Percentiles rank a stretch among this genome's conserved stretches.
phyloP scores from a whole-genome alignment of 1,140 invertebrate species.

The Laodelphax striatellus region DNA sequence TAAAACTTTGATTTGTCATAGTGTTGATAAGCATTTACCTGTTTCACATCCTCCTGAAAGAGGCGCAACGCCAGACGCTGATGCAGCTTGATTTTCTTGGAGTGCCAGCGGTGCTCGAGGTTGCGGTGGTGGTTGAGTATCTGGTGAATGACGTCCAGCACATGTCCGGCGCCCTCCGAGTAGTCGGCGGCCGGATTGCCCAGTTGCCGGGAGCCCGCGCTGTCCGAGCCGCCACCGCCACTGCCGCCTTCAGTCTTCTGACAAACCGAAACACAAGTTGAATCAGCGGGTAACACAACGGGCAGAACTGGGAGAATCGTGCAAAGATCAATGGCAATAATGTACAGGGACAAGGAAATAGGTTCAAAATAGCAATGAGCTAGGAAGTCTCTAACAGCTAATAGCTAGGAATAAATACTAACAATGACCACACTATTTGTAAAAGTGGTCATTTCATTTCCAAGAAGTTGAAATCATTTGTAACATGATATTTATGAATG shows the following conservation, averaged over 20 bases:
- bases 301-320: too few species aligned
- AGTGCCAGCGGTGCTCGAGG: constrained; percentile 87
- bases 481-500: too few species aligned
- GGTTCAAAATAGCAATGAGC: too few species aligned
- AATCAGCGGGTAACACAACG: too few species aligned
- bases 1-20: too few species aligned
- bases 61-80: constrained; percentile 83
- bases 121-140: constrained; percentile 87
- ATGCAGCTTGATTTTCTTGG: constrained; percentile 85
- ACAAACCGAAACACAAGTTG: neutral
- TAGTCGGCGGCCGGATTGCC: constrained; percentile 90
- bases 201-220: constrained; percentile 11
- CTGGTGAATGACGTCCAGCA: constrained; percentile 82
- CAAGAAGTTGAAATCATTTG: too few species aligned
- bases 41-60: constrained; percentile 91
- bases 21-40: constrained; percentile 34
- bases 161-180: constrained; percentile 82
- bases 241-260: constrained; percentile 6
- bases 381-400: too few species aligned
- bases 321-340: too few species aligned
- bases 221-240: constrained; percentile 15
- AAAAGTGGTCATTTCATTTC: too few species aligned
- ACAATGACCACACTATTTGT: too few species aligned
- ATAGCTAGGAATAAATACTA: too few species aligned
- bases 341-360: too few species aligned